Evolutionary conservation across 2,797 vertebrate genomes (phyloP).

Genomic region (Columba guinea): DNA sequence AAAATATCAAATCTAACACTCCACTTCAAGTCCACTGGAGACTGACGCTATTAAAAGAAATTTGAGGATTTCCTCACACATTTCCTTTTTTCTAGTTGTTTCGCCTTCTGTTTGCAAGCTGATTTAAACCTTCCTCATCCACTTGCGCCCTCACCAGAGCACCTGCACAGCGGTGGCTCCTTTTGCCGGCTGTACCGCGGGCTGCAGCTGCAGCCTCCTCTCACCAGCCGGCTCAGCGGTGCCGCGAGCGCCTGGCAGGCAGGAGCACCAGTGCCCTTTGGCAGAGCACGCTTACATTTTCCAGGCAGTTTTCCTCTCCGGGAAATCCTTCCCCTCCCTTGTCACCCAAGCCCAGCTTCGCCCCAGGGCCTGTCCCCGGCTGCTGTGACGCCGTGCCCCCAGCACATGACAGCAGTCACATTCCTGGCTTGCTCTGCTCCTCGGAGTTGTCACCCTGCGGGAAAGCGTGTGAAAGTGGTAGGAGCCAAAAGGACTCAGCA

Average conservation of each 20-base stretch:
- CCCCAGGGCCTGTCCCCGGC: not conserved
- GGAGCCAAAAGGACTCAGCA: not conserved
- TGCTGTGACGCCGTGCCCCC: not conserved
- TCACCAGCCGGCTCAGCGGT: not conserved
- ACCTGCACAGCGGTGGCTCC: not conserved
- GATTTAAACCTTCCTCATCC: not conserved
- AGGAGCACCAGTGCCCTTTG: not conserved
- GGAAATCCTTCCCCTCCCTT: slow-evolving; percentile 34
- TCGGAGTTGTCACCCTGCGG: not conserved
- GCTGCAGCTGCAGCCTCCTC: not conserved
- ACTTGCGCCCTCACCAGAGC: not conserved
- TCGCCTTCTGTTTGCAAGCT: not conserved
- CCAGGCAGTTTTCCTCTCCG: slow-evolving; percentile 22
- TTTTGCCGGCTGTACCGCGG: not conserved
- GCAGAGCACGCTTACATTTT: not conserved
- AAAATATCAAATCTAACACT: not conserved
- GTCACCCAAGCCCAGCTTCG: slow-evolving; percentile 20
- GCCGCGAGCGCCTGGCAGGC: not conserved
- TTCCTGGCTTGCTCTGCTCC: not conserved
- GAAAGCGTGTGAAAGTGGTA: not conserved
- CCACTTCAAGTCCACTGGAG: not conserved
- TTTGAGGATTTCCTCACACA: not conserved
- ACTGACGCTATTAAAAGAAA: accelerated
- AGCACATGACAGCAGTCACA: slow-evolving; percentile 19
- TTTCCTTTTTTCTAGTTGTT: not conserved